Percentiles rank a stretch among this genome's conserved stretches.
These are phyloP conservation scores for Hipparchia sbordonii DNA, from an alignment of 2,888 invertebrate species.

Conservation along the genomic window DNA sequence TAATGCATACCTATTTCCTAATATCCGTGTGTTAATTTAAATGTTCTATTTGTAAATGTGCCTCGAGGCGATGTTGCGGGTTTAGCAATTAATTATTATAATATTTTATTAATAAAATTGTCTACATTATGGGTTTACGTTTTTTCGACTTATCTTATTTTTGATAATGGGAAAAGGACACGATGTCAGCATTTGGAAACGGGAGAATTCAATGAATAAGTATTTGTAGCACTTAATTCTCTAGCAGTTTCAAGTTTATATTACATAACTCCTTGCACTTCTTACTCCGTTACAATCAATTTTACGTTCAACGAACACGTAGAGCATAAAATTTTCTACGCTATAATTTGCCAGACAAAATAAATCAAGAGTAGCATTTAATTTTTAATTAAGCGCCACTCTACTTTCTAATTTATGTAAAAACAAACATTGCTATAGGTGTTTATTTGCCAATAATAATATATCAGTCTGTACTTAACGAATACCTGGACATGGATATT, in stretches of 20 bases:
- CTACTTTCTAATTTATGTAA: slow-evolving; percentile 23
- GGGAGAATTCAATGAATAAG: not conserved
- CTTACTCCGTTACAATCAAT: not conserved
- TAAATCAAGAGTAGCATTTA: not conserved
- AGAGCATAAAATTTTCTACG: slow-evolving; percentile 5
- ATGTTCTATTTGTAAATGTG: no score
- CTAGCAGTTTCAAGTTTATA: not conserved
- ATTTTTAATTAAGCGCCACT: slow-evolving; percentile 10
- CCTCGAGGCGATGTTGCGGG: no score
- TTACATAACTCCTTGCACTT: slow-evolving; percentile 5
- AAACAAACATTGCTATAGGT: not conserved
- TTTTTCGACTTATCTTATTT: no score
- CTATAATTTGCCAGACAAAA: slow-evolving; percentile 13
- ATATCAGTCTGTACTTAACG: not conserved
- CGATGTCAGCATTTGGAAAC: no score
- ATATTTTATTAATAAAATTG: no score
- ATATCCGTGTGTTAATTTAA: no score
- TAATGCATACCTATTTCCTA: no score
- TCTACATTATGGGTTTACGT: no score
- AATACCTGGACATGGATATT: slow-evolving; percentile 5
- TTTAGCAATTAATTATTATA: no score
- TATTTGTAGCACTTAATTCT: not conserved
- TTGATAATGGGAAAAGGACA: no score
- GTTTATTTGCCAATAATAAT: slow-evolving; percentile 4
- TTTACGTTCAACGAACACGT: slow-evolving; percentile 9